Evolutionary conservation across 2,113 vertebrate genomes (phyloP).

Genomic region (Spilogale gracilis): DNA sequence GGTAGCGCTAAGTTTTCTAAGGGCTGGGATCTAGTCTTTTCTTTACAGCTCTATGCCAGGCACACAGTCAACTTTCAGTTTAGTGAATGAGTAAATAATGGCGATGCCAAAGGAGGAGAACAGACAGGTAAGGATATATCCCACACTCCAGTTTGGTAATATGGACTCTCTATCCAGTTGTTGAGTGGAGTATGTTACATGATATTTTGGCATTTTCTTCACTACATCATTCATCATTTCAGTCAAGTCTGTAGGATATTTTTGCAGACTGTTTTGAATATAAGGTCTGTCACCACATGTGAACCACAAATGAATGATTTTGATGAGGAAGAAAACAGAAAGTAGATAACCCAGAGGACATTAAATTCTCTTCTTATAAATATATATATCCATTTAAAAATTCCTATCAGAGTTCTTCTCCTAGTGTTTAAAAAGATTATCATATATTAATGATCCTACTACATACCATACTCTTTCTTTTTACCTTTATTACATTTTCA

Average conservation of each 20-base stretch:
- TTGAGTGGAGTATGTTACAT: neutral
- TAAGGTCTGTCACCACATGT: neutral
- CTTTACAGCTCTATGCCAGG: neutral
- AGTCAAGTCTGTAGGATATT: neutral
- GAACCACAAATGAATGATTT: neutral
- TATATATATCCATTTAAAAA: neutral
- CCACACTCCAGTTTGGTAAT: neutral
- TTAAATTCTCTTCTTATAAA: constrained; percentile 13
- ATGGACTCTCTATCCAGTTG: neutral
- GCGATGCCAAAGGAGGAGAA: neutral
- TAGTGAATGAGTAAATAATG: neutral
- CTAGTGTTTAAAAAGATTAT: constrained; percentile 29
- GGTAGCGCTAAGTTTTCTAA: neutral
- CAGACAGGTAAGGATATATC: neutral
- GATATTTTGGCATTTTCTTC: constrained; percentile 27
- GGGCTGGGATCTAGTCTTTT: neutral
- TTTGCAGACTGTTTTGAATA: constrained; percentile 4
- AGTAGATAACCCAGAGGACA: neutral
- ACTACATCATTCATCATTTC: constrained; percentile 23
- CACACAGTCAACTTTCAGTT: neutral
- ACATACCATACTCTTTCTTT: neutral
- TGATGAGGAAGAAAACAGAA: constrained; percentile 8
- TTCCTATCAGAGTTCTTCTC: neutral
- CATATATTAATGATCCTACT: neutral
- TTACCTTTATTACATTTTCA: neutral